These are phyloP conservation scores for Pterobdella sp. DNA, from an alignment of 2,888 invertebrate genomes.

Conservation along the genomic window DNA sequence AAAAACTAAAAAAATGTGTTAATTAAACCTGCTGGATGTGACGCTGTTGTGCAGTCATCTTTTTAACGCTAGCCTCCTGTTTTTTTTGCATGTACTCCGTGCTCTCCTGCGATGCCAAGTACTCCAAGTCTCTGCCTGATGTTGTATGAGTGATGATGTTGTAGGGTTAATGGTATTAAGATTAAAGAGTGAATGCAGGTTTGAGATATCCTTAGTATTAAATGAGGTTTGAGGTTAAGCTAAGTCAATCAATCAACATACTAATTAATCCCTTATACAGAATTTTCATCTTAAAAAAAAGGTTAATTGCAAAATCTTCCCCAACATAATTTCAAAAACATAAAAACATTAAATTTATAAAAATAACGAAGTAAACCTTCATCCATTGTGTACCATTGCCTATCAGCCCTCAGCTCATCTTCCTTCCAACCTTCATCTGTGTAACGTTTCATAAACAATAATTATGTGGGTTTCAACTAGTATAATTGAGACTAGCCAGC, in stretches of 20 bases:
- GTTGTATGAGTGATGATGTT: not conserved
- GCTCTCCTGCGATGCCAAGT: constrained; percentile 3
- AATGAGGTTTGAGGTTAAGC: no score
- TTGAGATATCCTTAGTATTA: no score
- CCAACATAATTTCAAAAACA: no score
- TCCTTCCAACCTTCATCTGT: constrained; percentile 43
- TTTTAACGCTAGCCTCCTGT: constrained; percentile 81
- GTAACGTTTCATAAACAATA: not conserved
- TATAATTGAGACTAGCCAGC: not conserved
- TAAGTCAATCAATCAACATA: no score
- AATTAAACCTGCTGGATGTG: constrained; percentile 73
- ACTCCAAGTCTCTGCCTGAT: constrained; percentile 1
- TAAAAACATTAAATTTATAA: no score
- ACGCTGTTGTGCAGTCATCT: constrained; percentile 85
- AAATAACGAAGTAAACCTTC: no score
- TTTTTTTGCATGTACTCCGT: constrained; percentile 80
- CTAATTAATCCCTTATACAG: no score
- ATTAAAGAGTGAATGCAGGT: no score
- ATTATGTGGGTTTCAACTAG: not conserved
- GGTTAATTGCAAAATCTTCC: no score
- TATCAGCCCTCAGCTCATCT: constrained; percentile 57
- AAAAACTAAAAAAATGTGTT: no score
- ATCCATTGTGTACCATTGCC: constrained; percentile 94
- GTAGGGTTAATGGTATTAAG: not conserved
- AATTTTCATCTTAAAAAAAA: no score